Base-by-base conservation (phyloP, 2,113 vertebrate genomes). In the Tylochromis polylepis region DNA sequence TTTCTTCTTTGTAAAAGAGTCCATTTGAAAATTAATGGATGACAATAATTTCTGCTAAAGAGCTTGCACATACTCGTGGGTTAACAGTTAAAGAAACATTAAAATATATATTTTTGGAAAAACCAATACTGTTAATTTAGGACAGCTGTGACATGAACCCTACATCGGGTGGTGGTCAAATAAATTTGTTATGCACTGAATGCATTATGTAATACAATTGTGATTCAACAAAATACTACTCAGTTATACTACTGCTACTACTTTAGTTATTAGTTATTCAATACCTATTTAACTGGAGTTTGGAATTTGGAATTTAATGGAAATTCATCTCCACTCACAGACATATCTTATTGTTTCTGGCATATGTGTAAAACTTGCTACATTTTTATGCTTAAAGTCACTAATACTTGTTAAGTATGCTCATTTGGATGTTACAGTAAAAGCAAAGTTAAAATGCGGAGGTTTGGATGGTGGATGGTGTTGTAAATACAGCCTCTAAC, bases 281-380 rank as follows among this genome's bases (percentile, higher is more conserved):
- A n/a, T 41, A 46, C 22, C 8, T 72, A 46, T 18, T 46, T 46
- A 46, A 18, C 16, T 46, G 65, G 38, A 70, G 60, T 12, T 65
- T 8, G 0, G 0, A 46, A 46, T 12, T 65, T 8, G 0, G 0
- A 46, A 46, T 11, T 46, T 72, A 24, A 18, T 27, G 38, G 65
- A 43, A 43, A 46, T 43, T 27, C 14, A 72, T 46, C 65, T 46
- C 14, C 65, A 72, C 5, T 43, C 14, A 46, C 22, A 70, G 14
- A 24, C 65, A 38, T 43, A 12, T 8, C 12, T 12, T 6, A 15
- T 15, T 15, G 12, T 9, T 46, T 46, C 12, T 46, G 12, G 43
- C 5, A 15, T 7, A 65, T n/a, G 22, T 46, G 12, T 27, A 72
- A 72, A 72, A 72, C 14, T 6, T 43, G 65, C 65, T 70, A 67